phyloP scores from a whole-genome alignment of 2,888 invertebrate species.

The Acrobeloides nanus region DNA sequence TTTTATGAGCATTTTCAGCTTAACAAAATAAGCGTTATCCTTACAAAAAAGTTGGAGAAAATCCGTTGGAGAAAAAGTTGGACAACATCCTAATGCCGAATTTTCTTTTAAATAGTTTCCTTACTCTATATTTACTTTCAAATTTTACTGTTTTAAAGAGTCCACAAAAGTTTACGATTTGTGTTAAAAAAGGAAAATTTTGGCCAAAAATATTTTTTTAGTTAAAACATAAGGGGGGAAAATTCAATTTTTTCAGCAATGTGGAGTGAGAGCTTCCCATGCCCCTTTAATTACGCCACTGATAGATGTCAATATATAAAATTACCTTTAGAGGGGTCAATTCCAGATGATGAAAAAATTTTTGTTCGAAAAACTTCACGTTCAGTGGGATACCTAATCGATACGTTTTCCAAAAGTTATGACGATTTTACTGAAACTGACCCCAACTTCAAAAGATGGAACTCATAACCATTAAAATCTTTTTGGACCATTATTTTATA shows the following conservation, averaged over 20 bases:
- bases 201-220: no score
- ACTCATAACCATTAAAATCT: constrained; percentile 1
- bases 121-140: no score
- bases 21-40: not conserved
- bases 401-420: not conserved
- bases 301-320: not conserved
- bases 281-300: not conserved
- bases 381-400: no score
- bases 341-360: no score
- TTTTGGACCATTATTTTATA: not conserved
- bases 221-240: no score
- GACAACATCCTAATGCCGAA: no score
- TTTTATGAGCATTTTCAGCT: not conserved
- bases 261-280: not conserved
- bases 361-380: no score
- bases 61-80: no score
- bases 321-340: not conserved
- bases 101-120: no score
- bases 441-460: constrained; percentile 1
- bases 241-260: not conserved
- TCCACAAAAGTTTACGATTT: no score
- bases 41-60: not conserved
- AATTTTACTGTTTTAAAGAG: no score
- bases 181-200: no score
- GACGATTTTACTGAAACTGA: not conserved